Base-by-base conservation (phyloP, 2,113 vertebrate species). In the Centropus bengalensis region DNA sequence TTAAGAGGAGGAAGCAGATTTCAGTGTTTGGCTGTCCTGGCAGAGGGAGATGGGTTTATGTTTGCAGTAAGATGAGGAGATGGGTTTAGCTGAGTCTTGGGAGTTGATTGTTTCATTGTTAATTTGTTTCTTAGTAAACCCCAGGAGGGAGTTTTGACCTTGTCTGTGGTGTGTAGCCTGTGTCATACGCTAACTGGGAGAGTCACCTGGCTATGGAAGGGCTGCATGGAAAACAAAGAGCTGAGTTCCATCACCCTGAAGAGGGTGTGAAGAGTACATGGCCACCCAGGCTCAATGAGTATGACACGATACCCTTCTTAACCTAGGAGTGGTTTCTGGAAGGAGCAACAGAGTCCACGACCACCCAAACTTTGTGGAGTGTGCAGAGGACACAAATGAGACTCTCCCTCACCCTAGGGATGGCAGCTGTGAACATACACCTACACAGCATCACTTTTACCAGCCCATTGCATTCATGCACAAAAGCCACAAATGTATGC, bases 371-470 rank as follows among this genome's bases (percentile, higher is more conserved):
- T 89, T 93, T 38, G 38, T 19, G 30, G 27, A 91, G 32, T 38
- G 10, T 62, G 26, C 51, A 68, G 44, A 83, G 85, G 83, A 92
- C 51, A 60, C 2, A 6, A 44, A n/a, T 28, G 44, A 94, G 87
- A 71, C 42, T 12, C 85, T 94, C 88, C 89, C 85, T 86, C 17
- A 26, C 88, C 52, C 77, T 33, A 38, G 93, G 86, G 88, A 95
- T 30, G 27, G 33, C 94, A 97, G 91, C 95, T 96, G 95, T 66
- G 73, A 96, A 94, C 47, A 66, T 69, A 96, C 94, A 86, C 92
- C 91, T 91, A 86, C 95, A 54, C 71, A 70, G 79, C 20, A 16
- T 78, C 27, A 28, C 23, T 49, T 49, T 66, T 83, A 80, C 12
- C 8, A 82, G 21, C 18, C 17, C 40, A 23, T 12, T 86, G n/a